Evolutionary conservation across 2,888 invertebrate species (phyloP), one percentile per base, ranked within the genome.

Genomic region (Petrophora chlorosata): DNA sequence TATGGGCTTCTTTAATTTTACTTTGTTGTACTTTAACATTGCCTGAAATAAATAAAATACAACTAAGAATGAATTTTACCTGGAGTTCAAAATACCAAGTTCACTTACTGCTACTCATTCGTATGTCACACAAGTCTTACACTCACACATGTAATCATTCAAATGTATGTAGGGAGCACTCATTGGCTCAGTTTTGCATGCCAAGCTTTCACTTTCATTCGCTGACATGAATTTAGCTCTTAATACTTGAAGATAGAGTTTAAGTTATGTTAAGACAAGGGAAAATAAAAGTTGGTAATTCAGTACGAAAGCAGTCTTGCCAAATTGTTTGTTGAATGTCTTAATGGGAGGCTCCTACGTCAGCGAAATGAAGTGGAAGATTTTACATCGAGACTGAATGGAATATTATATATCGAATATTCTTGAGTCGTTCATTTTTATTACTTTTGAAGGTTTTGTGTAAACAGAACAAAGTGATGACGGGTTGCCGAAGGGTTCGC

Each of bases 311-410:
- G 45, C 53, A 47, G 57, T 38, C 59, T 54, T 67, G 72, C 74
- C 74, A 74, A 75, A 75, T 75, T 73, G 71, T 74, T 74, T 75
- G 68, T 65, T 62, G 66, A 67, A 73, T 63, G 67, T 69, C 68
- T 70, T 73, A 75, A 76, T 74, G 67, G 70, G 44, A 49, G 45
- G 57, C 61, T 58, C 66, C 63, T 61, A 60, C 69, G 61, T 66
- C 56, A 61, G 58, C 53, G 49, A 68, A 76, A 75, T 73, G 70
- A 72, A 68, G 66, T 58, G 56, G 61, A 70, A 70, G 56, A 67
- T 71, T 69, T 52, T 66, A 63, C 65, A 67, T 66, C 4, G 12
- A 23, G 23, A 33, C 12, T 43, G 28, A 43, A 33, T 38, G 33
- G 26, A n/a, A 26, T 23, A 22, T 33, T 14, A 33, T 41, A 39